Evolutionary conservation across 2,888 invertebrate species (phyloP), one percentile per base, ranked within the genome.

Genomic region (Chrysina gloriosa): DNA sequence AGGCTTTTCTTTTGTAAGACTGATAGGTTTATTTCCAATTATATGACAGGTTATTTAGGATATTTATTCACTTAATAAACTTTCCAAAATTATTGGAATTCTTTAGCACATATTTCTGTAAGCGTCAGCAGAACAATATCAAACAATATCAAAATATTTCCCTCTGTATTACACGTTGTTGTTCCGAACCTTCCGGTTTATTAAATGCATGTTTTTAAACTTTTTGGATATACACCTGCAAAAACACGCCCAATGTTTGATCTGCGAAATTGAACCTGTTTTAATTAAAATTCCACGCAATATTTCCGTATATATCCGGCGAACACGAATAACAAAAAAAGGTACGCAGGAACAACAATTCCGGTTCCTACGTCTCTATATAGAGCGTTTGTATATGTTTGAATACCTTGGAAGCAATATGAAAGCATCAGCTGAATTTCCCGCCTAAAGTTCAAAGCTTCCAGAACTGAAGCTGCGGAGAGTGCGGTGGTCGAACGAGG

Each of bases 281-380:
- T 61, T 61, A 61, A 61, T 61, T 61, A 61, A 61, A 61, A 61
- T 61, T 61, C 42, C 42, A 36, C 16, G 16, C 14, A 61, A 61
- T 27, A 42, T 42, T 61, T 42, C 25, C 58, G 45, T 45, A 45
- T 45, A 1, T 21, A 45, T 16, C 45, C 21, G 45, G 39, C 7
- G 39, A 39, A 39, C 39, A 45, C n/a, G 31, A 45, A 45, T 45
- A 45, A 45, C 45, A 29, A 42, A 42, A 61, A 61, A 61, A 61
- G 16, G 25, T 16, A 9, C 27, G 3, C 19, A 27, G 9, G 6
- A 61, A 27, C 42, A 61, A 61, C 42, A 52, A 31, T 4, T 19
- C 14, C 2, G 31, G 31, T 25, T 31, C 3, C 6, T 3, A 7
- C 29, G 16, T 23, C 42, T 42, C 23, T 25, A n/a, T n/a, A n/a